Conservation (phyloP, 2,888 invertebrate genomes). For the Caenorhabditis sinica region DNA sequence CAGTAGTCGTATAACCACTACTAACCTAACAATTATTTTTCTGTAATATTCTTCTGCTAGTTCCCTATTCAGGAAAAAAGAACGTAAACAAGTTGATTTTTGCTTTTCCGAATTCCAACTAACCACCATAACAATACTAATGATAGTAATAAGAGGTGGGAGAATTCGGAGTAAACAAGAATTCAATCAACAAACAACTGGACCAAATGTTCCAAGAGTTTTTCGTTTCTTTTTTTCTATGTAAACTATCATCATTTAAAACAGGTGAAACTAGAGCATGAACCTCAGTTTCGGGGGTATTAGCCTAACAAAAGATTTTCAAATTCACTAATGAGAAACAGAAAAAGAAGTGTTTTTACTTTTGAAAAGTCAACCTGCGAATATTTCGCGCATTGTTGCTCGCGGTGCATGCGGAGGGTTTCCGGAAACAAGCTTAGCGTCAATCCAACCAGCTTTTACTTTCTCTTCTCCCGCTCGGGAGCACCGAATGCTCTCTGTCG, state of each 20-base stretch:
- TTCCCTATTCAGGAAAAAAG: constrained; percentile 5
- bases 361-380: constrained; percentile 23
- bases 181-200: constrained; percentile 19
- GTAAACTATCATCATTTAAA: neutral
- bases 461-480: constrained; percentile 41
- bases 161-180: constrained; percentile 21
- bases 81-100: constrained; percentile 2
- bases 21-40: constrained; percentile 7
- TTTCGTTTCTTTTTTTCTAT: neutral
- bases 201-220: constrained; percentile 20
- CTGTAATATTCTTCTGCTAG: neutral
- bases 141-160: constrained; percentile 5
- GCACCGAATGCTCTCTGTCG: constrained; percentile 40
- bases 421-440: constrained; percentile 54
- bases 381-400: constrained; percentile 14
- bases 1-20: neutral
- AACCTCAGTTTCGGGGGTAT: neutral
- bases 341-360: neutral
- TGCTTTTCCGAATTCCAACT: neutral
- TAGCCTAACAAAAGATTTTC: neutral
- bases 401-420: constrained; percentile 19
- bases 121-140: constrained; percentile 13
- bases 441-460: constrained; percentile 38
- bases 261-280: constrained; percentile 4
- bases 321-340: constrained; percentile 6